These are phyloP conservation scores for Sturmia bella DNA, from an alignment of 2,888 invertebrate genomes.

Conservation along the genomic window DNA sequence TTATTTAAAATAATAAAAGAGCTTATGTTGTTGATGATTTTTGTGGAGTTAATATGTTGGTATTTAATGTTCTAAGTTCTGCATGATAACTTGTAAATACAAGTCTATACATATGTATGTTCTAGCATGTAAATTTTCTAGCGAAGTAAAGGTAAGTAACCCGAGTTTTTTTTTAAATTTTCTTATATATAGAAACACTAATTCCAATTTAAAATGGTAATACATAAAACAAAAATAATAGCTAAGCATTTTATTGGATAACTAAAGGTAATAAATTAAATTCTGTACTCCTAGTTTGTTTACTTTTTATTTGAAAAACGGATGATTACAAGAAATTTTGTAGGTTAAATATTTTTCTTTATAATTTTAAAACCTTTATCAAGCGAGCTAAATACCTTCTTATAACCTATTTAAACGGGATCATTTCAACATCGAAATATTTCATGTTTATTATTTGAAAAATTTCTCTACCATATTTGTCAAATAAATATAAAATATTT, in stretches of 20 bases:
- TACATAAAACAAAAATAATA: background rate
- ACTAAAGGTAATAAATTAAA: constrained; percentile 42
- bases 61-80: constrained; percentile 48
- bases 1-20: constrained; percentile 35
- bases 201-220: background rate
- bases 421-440: too few relatives aligned
- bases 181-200: background rate
- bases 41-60: constrained; percentile 77
- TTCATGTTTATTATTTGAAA: too few relatives aligned
- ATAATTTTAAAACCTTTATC: too few relatives aligned
- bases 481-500: too few relatives aligned
- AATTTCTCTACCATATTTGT: too few relatives aligned
- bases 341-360: too few relatives aligned
- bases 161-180: constrained; percentile 4
- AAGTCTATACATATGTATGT: constrained; percentile 17
- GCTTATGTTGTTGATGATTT: constrained; percentile 80
- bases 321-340: constrained; percentile 24
- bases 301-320: constrained; percentile 8
- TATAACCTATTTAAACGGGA: too few relatives aligned
- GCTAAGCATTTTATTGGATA: constrained; percentile 6
- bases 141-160: constrained; percentile 53
- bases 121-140: constrained; percentile 24
- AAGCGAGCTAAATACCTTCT: too few relatives aligned
- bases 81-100: constrained; percentile 31
- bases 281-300: background rate